These are phyloP conservation scores for Rhinolophus ferrumequinum DNA, from an alignment of 2,113 vertebrate species.

Conservation along the genomic window DNA sequence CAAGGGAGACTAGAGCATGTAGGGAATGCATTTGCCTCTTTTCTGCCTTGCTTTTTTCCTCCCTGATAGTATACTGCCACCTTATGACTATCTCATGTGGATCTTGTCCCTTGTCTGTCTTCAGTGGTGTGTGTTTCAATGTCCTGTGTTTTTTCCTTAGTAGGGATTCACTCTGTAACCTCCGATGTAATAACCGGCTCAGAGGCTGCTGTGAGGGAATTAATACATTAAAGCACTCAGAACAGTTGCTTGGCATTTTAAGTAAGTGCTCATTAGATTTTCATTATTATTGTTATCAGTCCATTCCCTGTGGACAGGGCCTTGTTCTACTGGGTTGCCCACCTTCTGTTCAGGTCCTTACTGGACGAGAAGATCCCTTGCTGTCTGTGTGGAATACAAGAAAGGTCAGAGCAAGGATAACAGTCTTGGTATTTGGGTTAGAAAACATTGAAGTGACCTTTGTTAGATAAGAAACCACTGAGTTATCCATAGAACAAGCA, in stretches of 20 bases:
- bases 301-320: neutral
- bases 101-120: neutral
- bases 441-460: conserved; percentile 27
- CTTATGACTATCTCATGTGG: neutral
- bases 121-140: neutral
- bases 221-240: neutral
- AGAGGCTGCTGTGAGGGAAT: neutral
- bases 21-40: neutral
- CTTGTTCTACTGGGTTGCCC: neutral
- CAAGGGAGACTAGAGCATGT: rapidly evolving
- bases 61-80: neutral
- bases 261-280: neutral
- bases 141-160: neutral
- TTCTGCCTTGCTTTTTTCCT: neutral
- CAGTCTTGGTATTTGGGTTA: conserved; percentile 20
- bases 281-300: neutral
- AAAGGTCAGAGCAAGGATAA: conserved; percentile 13
- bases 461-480: conserved; percentile 1
- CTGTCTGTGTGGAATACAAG: neutral
- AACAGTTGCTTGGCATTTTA: neutral
- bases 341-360: neutral
- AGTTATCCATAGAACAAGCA: neutral
- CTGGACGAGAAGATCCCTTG: neutral
- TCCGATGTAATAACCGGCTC: neutral
- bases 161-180: neutral